These are phyloP conservation scores for Eutolmus rufibarbis DNA, from an alignment of 2,888 invertebrate species.

Conservation along the genomic window DNA sequence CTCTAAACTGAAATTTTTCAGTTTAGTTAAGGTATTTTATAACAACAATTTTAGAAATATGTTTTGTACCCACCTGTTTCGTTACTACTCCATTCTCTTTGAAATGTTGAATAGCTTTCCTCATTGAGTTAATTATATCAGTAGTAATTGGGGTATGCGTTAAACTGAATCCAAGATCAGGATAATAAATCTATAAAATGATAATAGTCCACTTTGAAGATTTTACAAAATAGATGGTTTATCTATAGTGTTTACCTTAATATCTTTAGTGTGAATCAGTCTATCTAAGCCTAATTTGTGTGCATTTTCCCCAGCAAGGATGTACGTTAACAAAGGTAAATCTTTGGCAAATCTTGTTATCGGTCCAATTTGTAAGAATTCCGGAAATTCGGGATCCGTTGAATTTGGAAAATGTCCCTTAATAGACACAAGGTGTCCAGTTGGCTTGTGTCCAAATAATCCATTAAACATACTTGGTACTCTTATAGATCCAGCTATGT, in stretches of 20 bases:
- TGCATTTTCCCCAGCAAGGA: conserved; percentile 67
- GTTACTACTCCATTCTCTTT: conserved; percentile 52
- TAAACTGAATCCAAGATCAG: conserved; percentile 49
- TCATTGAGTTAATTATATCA: conserved; percentile 55
- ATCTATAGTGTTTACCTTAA: conserved; percentile 60
- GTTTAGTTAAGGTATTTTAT: too few species aligned
- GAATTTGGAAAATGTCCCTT: conserved; percentile 70
- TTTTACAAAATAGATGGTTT: not conserved
- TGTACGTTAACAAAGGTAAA: conserved; percentile 70
- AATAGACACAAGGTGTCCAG: conserved; percentile 69
- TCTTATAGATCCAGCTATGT: conserved; percentile 83
- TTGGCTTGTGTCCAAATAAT: conserved; percentile 87
- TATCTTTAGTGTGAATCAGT: conserved; percentile 63
- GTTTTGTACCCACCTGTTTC: conserved; percentile 40
- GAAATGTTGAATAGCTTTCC: conserved; percentile 55
- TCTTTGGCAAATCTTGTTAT: conserved; percentile 82
- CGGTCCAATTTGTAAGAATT: conserved; percentile 72
- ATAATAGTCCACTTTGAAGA: not conserved
- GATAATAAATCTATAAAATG: conserved; percentile 17
- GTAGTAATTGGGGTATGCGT: conserved; percentile 52
- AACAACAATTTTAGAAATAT: not conserved
- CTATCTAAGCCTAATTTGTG: conserved; percentile 64
- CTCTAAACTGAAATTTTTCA: too few species aligned
- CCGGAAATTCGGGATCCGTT: conserved; percentile 63
- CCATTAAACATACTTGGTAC: conserved; percentile 87